Base-by-base conservation (phyloP, 1,140 invertebrate genomes). In the Pemphigus obesinymphae region DNA sequence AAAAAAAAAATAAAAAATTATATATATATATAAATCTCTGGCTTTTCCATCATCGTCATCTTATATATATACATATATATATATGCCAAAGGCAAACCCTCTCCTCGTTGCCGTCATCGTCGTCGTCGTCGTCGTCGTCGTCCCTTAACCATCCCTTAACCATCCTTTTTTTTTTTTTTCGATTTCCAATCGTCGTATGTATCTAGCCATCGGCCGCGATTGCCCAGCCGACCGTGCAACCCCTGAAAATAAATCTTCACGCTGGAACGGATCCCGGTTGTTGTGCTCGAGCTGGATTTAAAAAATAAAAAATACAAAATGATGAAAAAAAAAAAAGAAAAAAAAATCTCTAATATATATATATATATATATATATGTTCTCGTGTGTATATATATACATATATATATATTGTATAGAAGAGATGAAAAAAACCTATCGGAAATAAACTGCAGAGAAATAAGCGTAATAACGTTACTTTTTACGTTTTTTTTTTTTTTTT, bases 191-290 rank as follows among this genome's bases (percentile, higher is more conserved):
- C 76, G 53, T 80, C 76, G 76, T 61, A 31, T 45, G 55, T 80
- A 80, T 80, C 76, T 80, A 80, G 76, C 76, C 76, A 80, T 80
- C 76, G 76, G 76, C 76, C 76, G 76, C 76, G 55, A 80, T 80
- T 80, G 76, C 76, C 76, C 76, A 80, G 53, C 76, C 76, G 55
- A 80, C 76, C 76, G 76, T 80, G 76, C 76, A 80, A 80, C 76
- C 76, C 76, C 76, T 80, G 76, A 80, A 80, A 80, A 80, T 80
- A 80, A 80, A 80, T 80, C 76, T 80, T 80, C 63, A 80, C 76
- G 76, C 76, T 80, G 76, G 76, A 80, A 80, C 76, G 76, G 76
- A 80, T 80, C 76, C n/a, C 76, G 45, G 76, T 80, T 80, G 76
- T 80, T 80, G 76, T 80, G 50, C 76, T 55, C 53, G 76, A 80